These are phyloP conservation scores for Lycopodina hypogea DNA, from an alignment of 37 sponge, comb jelly and placozoan genomes.

Conservation along the genomic window DNA sequence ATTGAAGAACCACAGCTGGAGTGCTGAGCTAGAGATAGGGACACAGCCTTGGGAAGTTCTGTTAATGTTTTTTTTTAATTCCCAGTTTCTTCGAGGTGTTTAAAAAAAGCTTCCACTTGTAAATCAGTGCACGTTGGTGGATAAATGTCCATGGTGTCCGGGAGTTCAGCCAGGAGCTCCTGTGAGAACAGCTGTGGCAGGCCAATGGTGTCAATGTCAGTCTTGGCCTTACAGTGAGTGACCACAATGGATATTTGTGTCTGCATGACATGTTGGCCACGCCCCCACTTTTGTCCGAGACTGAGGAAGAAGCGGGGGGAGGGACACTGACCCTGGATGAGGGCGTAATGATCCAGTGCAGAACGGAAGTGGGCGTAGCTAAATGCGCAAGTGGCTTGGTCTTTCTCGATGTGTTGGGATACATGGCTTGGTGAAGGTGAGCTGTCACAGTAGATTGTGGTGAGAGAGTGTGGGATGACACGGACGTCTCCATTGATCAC, in stretches of 20 bases:
- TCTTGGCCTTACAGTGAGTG: conserved; percentile 46
- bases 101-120: conserved; percentile 50
- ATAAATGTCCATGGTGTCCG: conserved; percentile 35
- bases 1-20: not conserved
- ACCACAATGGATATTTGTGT: conserved; percentile 58
- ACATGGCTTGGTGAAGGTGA: conserved; percentile 8
- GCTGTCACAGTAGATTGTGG: conserved; percentile 37
- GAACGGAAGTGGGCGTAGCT: conserved; percentile 62
- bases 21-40: not conserved
- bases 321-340: conserved; percentile 36
- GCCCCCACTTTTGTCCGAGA: conserved; percentile 84
- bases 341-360: conserved; percentile 35
- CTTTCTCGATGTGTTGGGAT: conserved; percentile 29
- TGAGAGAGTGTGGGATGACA: conserved; percentile 52
- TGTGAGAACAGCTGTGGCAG: conserved; percentile 1
- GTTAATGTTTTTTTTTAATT: not conserved
- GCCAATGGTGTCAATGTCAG: conserved; percentile 38
- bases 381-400: conserved; percentile 51
- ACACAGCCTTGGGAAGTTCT: not conserved
- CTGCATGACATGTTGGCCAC: conserved; percentile 52
- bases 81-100: not conserved
- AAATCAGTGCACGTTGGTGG: conserved; percentile 17
- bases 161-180: conserved; percentile 15
- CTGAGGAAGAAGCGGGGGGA: conserved; percentile 57
- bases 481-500: conserved; percentile 40